Conservation (phyloP, 2,113 vertebrate genomes). For the Xiphophorus hellerii region DNA sequence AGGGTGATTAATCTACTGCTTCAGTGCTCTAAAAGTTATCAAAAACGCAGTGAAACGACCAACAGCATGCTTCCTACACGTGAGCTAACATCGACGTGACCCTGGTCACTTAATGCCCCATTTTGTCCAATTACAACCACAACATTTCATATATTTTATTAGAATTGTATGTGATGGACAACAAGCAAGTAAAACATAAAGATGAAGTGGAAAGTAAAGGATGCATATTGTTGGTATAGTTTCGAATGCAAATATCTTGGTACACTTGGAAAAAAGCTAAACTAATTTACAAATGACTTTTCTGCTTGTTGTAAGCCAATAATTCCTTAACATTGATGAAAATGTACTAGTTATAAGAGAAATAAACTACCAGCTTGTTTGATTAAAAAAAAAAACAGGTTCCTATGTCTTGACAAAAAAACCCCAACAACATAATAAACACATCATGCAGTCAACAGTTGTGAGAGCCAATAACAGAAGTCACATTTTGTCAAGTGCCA, state of each 20-base stretch:
- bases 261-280: too few relatives aligned
- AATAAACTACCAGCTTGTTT: too few relatives aligned
- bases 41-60: constrained; percentile 21
- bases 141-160: not conserved
- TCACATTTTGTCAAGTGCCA: too few relatives aligned
- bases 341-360: too few relatives aligned
- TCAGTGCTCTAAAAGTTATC: constrained; percentile 14
- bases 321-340: too few relatives aligned
- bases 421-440: too few relatives aligned
- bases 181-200: not conserved
- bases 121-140: constrained; percentile 4
- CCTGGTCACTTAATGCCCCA: constrained; percentile 32
- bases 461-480: too few relatives aligned
- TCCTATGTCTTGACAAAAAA: too few relatives aligned
- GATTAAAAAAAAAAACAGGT: too few relatives aligned
- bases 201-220: not conserved
- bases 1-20: constrained; percentile 36
- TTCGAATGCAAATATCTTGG: not conserved
- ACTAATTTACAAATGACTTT: too few relatives aligned
- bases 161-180: not conserved
- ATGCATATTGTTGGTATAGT: not conserved
- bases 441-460: too few relatives aligned
- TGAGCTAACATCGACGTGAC: constrained; percentile 17
- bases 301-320: too few relatives aligned
- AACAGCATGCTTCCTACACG: not conserved